phyloP scores from a whole-genome alignment of 1,140 invertebrate species.

The Bicyclus anynana region DNA sequence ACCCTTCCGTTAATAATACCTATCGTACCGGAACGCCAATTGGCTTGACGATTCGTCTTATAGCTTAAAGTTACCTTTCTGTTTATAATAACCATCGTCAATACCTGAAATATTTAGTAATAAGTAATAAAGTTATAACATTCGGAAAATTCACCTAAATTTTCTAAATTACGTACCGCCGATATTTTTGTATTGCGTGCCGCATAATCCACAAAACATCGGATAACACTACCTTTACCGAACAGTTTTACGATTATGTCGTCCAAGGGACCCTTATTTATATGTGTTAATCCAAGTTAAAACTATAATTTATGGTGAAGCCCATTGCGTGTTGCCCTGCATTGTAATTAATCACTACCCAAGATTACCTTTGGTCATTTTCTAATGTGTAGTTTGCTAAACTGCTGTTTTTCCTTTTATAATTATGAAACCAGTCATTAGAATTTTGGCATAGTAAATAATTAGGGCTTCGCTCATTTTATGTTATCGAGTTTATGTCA shows the following conservation, averaged over 20 bases:
- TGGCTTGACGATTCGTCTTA: too few relatives aligned
- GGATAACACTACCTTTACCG: constrained; percentile 5
- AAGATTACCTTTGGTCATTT: constrained; percentile 14
- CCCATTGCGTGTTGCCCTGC: constrained; percentile 29
- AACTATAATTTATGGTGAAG: constrained; percentile 15
- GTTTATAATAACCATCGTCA: too few relatives aligned
- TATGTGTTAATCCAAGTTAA: constrained; percentile 16
- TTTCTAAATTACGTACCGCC: background rate
- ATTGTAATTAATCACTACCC: constrained; percentile 40
- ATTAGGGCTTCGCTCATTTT: background rate
- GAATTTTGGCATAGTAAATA: background rate
- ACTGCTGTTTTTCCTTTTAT: constrained; percentile 18
- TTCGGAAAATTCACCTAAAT: background rate
- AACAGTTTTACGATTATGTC: constrained; percentile 9
- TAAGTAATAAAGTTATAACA: too few relatives aligned
- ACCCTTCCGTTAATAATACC: too few relatives aligned
- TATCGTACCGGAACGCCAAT: too few relatives aligned
- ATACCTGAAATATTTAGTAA: too few relatives aligned
- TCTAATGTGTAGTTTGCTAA: background rate
- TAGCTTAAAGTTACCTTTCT: too few relatives aligned
- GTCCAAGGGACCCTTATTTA: constrained; percentile 2
- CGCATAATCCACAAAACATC: constrained; percentile 3
- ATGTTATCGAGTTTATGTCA: background rate
- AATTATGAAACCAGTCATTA: constrained; percentile 10
- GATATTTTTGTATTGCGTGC: constrained; percentile 6